These are phyloP conservation scores for Cyanocitta stelleri DNA, from an alignment of 2,113 vertebrate genomes.

Conservation along the genomic window DNA sequence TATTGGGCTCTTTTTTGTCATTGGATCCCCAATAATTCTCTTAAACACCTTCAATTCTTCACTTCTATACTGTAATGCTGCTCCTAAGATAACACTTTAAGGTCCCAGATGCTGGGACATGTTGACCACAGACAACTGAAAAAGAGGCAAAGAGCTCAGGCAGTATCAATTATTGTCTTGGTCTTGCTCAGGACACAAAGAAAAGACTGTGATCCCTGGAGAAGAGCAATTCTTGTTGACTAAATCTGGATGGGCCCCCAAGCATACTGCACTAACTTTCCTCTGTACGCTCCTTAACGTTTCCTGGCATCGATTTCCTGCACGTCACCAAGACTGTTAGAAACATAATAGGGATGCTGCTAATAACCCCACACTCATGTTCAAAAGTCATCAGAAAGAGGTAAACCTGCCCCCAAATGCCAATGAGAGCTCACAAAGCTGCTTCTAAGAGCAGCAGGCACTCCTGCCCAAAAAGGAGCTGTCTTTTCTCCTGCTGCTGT, in stretches of 20 bases:
- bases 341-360: neutral
- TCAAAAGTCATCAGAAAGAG: neutral
- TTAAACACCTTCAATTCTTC: neutral
- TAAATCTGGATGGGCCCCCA: neutral
- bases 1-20: neutral
- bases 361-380: neutral
- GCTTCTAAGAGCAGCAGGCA: neutral
- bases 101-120: neutral
- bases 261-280: neutral
- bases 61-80: neutral
- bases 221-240: neutral
- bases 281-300: neutral
- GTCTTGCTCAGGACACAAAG: neutral
- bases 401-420: neutral
- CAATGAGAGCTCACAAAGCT: neutral
- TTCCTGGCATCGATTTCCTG: neutral
- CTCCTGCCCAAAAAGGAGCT: neutral
- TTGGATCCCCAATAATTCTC: neutral
- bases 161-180: neutral
- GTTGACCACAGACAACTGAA: neutral
- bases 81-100: neutral
- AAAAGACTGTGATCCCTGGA: neutral
- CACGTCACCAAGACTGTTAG: neutral
- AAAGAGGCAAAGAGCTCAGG: neutral
- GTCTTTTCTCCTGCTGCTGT: neutral